Conservation (phyloP, 2,888 invertebrate genomes). For the Carterocephalus palaemon region DNA sequence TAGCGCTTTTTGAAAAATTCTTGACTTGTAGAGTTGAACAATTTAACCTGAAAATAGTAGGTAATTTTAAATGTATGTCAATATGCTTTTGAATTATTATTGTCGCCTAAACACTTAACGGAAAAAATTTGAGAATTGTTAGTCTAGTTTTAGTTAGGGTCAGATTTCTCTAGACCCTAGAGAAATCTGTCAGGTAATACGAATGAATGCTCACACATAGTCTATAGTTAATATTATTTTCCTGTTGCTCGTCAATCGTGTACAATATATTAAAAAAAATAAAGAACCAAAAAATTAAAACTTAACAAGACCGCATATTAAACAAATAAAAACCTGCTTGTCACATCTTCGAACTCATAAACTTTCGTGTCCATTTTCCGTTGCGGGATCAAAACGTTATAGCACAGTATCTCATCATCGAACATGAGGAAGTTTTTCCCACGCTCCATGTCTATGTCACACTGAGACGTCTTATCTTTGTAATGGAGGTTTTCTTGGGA, state of each 20-base stretch:
- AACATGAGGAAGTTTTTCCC: conserved; percentile 63
- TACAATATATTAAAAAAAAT: neutral
- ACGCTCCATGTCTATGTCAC: conserved; percentile 57
- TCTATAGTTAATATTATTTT: too few species aligned
- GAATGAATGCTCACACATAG: too few species aligned
- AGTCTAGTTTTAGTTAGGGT: too few species aligned
- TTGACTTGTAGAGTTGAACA: conserved; percentile 62
- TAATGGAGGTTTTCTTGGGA: conserved; percentile 39
- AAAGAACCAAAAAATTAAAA: neutral
- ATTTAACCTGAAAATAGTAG: conserved; percentile 52
- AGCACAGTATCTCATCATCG: conserved; percentile 50
- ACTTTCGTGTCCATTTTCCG: conserved; percentile 42
- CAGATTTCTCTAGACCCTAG: too few species aligned
- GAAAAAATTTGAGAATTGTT: too few species aligned
- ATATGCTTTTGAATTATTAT: too few species aligned
- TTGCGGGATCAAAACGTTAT: conserved; percentile 46
- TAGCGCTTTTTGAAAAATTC: conserved; percentile 63
- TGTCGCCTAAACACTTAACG: too few species aligned
- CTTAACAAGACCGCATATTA: too few species aligned
- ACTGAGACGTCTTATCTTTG: conserved; percentile 54
- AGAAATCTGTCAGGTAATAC: too few species aligned
- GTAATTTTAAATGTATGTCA: too few species aligned
- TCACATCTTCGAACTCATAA: conserved; percentile 65
- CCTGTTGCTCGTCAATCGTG: too few species aligned
- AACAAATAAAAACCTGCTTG: conserved; percentile 51